Conservation (phyloP, 2,797 vertebrate species). For the Carapus acus region DNA sequence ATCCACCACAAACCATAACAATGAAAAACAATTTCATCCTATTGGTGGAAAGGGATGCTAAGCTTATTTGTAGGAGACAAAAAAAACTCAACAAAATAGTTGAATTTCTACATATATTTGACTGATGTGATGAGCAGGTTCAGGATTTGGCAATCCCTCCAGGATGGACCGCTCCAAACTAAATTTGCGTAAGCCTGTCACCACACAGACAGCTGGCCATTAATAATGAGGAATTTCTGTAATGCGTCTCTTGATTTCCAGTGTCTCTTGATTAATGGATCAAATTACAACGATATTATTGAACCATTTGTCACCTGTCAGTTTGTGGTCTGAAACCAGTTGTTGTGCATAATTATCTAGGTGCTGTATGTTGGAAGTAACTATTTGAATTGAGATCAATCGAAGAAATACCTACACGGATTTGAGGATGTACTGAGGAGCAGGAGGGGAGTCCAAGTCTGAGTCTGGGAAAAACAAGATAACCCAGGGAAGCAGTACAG, state of each 20-base stretch:
- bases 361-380: not conserved
- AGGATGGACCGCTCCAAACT: too few species aligned
- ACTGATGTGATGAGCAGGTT: too few species aligned
- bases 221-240: not conserved
- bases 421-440: constrained; percentile 5
- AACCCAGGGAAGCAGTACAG: constrained; percentile 50
- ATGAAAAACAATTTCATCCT: too few species aligned
- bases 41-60: too few species aligned
- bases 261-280: not conserved
- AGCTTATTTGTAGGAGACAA: too few species aligned
- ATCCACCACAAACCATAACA: too few species aligned
- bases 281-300: not conserved
- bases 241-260: not conserved
- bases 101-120: too few species aligned
- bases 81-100: too few species aligned
- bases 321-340: not conserved
- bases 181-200: not conserved
- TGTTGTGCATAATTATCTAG: not conserved
- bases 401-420: not conserved
- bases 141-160: too few species aligned
- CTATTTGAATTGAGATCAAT: not conserved
- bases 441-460: constrained; percentile 1
- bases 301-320: not conserved
- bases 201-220: not conserved
- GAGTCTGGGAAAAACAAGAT: constrained; percentile 38